Percentiles rank a stretch among this genome's conserved stretches.
phyloP scores from a whole-genome alignment of 2,888 invertebrate species.

The Zeuzera pyrina region DNA sequence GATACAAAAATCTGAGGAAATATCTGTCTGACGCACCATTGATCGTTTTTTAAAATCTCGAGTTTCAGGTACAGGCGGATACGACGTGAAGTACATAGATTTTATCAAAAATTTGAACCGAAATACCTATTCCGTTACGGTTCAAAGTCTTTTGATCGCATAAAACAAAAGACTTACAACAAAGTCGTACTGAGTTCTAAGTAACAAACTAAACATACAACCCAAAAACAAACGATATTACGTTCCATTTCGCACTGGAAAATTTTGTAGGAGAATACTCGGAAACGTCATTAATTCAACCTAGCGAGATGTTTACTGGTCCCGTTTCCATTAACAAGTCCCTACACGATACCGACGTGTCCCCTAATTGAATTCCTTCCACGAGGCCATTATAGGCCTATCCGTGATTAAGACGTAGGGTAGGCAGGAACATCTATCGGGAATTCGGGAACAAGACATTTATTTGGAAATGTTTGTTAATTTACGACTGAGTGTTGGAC shows the following conservation, averaged over 20 bases:
- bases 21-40: no score
- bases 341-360: constrained; percentile 3
- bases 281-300: constrained; percentile 1
- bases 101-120: no score
- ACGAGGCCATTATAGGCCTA: neutral
- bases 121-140: no score
- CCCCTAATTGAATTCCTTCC: constrained; percentile 5
- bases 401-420: constrained; percentile 2
- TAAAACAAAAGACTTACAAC: no score
- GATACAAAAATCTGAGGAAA: no score
- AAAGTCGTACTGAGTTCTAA: no score
- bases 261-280: no score
- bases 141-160: no score
- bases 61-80: no score
- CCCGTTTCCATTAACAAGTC: constrained; percentile 5
- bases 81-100: no score
- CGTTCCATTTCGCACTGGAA: neutral
- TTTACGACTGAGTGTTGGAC: no score
- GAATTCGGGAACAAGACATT: constrained; percentile 1
- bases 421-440: neutral
- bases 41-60: no score
- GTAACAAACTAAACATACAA: neutral
- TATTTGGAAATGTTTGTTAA: neutral
- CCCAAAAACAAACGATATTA: neutral
- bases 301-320: constrained; percentile 2